Evolutionary conservation across 2,888 invertebrate species (phyloP).

Genomic region (Microctonus brassicae): DNA sequence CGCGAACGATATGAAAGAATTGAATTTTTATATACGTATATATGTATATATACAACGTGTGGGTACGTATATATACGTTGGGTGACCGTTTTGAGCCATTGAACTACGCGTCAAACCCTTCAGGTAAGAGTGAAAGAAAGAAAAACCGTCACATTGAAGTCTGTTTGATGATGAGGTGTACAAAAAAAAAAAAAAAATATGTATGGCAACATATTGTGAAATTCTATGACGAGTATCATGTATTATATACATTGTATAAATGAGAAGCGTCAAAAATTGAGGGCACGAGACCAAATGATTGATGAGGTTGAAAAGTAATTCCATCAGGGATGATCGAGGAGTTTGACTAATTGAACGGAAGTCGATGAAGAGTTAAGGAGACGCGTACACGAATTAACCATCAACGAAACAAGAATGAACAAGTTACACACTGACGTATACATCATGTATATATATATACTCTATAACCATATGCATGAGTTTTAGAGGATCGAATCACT

Average conservation of each 20-base stretch:
- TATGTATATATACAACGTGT: background rate
- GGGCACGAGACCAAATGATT: slow-evolving; percentile 37
- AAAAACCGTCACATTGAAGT: background rate
- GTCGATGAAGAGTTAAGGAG: slow-evolving; percentile 29
- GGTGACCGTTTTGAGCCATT: slow-evolving; percentile 59
- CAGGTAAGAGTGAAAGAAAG: slow-evolving; percentile 26
- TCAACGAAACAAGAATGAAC: too few species aligned
- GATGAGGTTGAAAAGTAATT: slow-evolving; percentile 38
- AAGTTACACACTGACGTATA: slow-evolving; percentile 17
- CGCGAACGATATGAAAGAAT: slow-evolving; percentile 42
- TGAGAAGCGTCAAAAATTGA: too few species aligned
- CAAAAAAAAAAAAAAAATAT: background rate
- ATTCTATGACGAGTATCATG: background rate
- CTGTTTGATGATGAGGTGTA: background rate
- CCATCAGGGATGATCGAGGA: too few species aligned
- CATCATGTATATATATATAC: background rate
- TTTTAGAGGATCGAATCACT: background rate
- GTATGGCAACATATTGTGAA: background rate
- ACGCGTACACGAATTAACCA: background rate
- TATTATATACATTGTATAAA: too few species aligned
- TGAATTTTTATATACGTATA: slow-evolving; percentile 3
- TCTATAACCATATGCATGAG: slow-evolving; percentile 46
- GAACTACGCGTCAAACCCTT: slow-evolving; percentile 49
- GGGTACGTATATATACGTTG: slow-evolving; percentile 31
- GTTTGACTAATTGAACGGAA: slow-evolving; percentile 49